Base-by-base conservation (phyloP, 2,888 invertebrate species). In the Rhogogaster chlorosoma region DNA sequence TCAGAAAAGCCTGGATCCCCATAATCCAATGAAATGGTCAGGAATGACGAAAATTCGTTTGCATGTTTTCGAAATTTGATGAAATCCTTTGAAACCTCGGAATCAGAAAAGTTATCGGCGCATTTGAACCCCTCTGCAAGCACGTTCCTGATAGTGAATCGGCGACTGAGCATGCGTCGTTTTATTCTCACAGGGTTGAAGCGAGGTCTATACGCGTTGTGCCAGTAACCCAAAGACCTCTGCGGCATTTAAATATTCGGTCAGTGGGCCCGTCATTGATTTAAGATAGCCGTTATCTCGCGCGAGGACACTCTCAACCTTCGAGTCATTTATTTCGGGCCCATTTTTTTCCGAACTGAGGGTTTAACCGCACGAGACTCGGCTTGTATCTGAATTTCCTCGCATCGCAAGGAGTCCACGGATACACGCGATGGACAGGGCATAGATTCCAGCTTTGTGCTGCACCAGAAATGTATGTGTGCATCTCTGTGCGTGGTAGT, bases 181-280 rank as follows among this genome's bases (percentile, higher is more conserved):
- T 49, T 38, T 70, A 6, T 42, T 83, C 83, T 45, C 42, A 70
- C 49, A 80, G 83, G 83, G 83, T 83, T 83, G 83, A 67, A 83
- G 83, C 49, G 67, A 83, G 70, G 45, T 83, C 90, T 89, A 90
- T 90, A 89, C 90, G 90, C 88, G 87, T 88, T 91, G 92, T 93
- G 91, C 93, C 92, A 93, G 93, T 93, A 92, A 93, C 93, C 92
- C 90, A 93, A 89, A 92, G 92, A 91, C 91, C 90, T 89, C 91
- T 87, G 89, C 89, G 89, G 89, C 89, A 89, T 88, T 88, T 90
- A 89, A 87, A 89, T 90, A 83, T 89, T 89, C 91, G 92, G 92
- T 92, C 91, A 93, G 91, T 93, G 92, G 90, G 89, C 89, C 87
- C 86, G 85, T 85, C 89, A 89, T 90, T 86, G 88, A 90, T 90